Evolutionary conservation across 2,797 vertebrate species (phyloP), one percentile per base, ranked within the genome.

Genomic region (Coracias cyanogaster): DNA sequence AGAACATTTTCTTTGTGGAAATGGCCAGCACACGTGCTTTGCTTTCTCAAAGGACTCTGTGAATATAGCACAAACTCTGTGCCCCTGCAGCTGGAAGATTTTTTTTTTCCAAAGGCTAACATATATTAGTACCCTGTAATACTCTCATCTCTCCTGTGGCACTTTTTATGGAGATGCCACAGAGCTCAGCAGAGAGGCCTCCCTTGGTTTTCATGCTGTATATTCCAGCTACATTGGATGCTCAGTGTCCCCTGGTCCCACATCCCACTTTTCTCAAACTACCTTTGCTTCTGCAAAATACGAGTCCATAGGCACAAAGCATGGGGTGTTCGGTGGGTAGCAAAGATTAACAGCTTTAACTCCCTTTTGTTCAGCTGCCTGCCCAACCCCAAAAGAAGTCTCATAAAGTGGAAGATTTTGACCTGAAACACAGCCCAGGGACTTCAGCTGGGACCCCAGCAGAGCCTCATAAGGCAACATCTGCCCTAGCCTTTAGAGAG

Each of bases 11-110:
- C 86, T 96, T 95, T 86, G 90, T 96, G 80, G 73, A 72, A 76
- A 92, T 71, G 81, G 83, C 92, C 94, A 96, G 70, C 77, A 93
- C 90, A 94, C 77, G 7, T 94, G 94, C 93, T 94, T 89, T 79
- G 43, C 94, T 93, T 95, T 92, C 93, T 90, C 81, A 81, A 51
- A 94, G 54, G 80, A 62, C 46, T 95, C 60, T 35, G 46, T 14
- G 28, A 69, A 87, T 28, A 79, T 29, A 86, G 88, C 57, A 79
- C 58, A 88, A 84, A 84, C 39, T 66, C 74, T 51, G n/a, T 31
- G 26, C 33, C 93, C 54, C 76, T 84, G 61, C 35, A 91, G 57
- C 66, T 51, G 65, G 17, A 51, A 91, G 41, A 39, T 24, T 37
- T 54, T 37, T 41, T 45, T 70, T 67, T 85, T 14, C 6, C 57